Percentiles rank a stretch among this genome's conserved stretches.
Evolutionary conservation across 2,888 invertebrate species (phyloP).

Genomic region (Idaea biselata): DNA sequence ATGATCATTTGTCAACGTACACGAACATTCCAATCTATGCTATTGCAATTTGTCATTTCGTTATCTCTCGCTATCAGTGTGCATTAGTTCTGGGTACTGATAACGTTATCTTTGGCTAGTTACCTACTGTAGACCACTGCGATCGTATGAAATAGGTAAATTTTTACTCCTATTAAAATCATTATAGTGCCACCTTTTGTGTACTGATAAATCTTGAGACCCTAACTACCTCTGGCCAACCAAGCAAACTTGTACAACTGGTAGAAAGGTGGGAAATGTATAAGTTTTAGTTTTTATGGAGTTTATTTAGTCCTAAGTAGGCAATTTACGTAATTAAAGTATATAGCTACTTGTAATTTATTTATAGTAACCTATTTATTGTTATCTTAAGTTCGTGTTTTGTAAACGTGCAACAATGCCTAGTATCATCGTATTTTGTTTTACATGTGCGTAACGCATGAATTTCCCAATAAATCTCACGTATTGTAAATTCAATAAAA

Average conservation of each 20-base stretch:
- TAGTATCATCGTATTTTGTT: slow-evolving; percentile 45
- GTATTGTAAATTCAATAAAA: slow-evolving; percentile 61
- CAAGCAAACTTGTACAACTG: too few relatives aligned
- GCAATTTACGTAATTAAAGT: not conserved
- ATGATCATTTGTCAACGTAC: not conserved
- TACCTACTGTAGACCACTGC: slow-evolving; percentile 14
- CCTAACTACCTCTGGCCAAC: too few relatives aligned
- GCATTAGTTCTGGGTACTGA: slow-evolving; percentile 67
- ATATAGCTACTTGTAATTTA: not conserved
- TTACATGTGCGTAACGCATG: slow-evolving; percentile 68
- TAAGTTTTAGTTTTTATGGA: not conserved
- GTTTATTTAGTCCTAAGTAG: not conserved
- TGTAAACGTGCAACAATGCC: slow-evolving; percentile 46
- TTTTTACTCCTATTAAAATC: not conserved
- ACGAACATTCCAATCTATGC: slow-evolving; percentile 35
- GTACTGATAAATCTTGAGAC: not conserved
- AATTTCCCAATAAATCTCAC: slow-evolving; percentile 68
- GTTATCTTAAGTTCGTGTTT: slow-evolving; percentile 29
- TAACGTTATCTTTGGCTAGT: slow-evolving; percentile 59
- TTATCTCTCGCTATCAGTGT: slow-evolving; percentile 63
- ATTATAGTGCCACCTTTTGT: not conserved
- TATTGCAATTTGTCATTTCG: slow-evolving; percentile 71
- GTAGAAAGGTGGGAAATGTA: not conserved
- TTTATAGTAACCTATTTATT: slow-evolving; percentile 6
- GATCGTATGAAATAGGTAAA: not conserved